Conservation (phyloP, 2,113 vertebrate species). For the Hucho hucho region DNA sequence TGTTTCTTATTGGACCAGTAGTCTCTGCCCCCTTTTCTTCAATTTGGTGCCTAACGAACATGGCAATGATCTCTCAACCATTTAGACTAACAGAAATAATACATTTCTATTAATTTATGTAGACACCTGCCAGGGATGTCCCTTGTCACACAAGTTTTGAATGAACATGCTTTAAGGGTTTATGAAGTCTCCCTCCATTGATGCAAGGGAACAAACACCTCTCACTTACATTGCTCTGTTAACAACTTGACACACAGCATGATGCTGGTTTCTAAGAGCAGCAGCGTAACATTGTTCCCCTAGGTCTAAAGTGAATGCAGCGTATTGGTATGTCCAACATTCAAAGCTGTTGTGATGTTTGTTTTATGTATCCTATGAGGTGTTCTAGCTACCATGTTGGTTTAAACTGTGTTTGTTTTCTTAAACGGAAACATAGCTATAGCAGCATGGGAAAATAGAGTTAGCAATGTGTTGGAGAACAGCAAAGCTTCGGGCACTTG, state of each 20-base stretch:
- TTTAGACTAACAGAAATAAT: neutral
- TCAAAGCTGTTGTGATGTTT: neutral
- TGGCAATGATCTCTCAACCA: neutral
- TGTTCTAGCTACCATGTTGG: no score
- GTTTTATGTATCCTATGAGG: neutral
- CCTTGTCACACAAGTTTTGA: no score
- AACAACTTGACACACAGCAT: neutral
- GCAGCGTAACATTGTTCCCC: neutral
- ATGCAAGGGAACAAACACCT: slow-evolving; percentile 8
- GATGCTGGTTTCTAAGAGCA: neutral
- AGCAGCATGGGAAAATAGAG: no score
- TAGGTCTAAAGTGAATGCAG: neutral
- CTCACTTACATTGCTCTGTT: slow-evolving; percentile 47
- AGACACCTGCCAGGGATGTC: no score
- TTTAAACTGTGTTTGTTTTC: no score
- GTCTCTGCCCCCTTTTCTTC: no score
- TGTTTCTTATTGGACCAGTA: no score
- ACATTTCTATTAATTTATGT: neutral
- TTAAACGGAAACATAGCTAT: no score
- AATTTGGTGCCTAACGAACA: no score
- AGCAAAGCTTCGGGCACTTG: no score
- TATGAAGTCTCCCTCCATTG: no score
- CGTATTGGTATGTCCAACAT: neutral
- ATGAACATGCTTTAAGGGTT: neutral
- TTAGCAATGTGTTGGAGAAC: no score